Conservation (phyloP, 2,888 invertebrate species). For the Gastrophysa polygoni region DNA sequence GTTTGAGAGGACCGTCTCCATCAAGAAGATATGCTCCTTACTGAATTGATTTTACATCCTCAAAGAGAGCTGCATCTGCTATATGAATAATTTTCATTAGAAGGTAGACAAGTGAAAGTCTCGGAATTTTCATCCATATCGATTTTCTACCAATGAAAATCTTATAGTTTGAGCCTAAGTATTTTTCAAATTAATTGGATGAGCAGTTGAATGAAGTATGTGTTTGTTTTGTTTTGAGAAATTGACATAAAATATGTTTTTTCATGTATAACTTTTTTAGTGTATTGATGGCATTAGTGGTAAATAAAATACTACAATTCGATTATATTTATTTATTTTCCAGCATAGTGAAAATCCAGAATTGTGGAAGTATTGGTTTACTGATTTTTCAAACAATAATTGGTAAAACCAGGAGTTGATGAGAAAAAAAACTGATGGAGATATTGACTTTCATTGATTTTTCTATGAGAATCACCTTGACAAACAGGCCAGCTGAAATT, state of each 20-base stretch:
- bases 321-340: background rate
- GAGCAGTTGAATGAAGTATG: background rate
- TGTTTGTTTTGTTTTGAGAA: constrained; percentile 11
- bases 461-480: no score
- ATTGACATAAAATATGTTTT: constrained; percentile 12
- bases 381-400: constrained; percentile 15
- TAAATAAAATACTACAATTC: constrained; percentile 22
- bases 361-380: constrained; percentile 10
- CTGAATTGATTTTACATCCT: constrained; percentile 56
- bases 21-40: constrained; percentile 87
- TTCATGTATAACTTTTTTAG: constrained; percentile 17
- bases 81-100: background rate
- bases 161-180: no score
- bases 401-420: constrained; percentile 20
- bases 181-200: no score
- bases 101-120: background rate
- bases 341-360: background rate
- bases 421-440: constrained; percentile 20
- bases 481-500: no score
- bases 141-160: background rate
- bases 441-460: no score
- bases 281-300: constrained; percentile 8
- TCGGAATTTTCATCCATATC: background rate
- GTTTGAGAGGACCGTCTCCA: constrained; percentile 82
- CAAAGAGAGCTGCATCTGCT: background rate